Base-by-base conservation (phyloP, 1,140 invertebrate genomes). In the Caenorhabditis tropicalis region DNA sequence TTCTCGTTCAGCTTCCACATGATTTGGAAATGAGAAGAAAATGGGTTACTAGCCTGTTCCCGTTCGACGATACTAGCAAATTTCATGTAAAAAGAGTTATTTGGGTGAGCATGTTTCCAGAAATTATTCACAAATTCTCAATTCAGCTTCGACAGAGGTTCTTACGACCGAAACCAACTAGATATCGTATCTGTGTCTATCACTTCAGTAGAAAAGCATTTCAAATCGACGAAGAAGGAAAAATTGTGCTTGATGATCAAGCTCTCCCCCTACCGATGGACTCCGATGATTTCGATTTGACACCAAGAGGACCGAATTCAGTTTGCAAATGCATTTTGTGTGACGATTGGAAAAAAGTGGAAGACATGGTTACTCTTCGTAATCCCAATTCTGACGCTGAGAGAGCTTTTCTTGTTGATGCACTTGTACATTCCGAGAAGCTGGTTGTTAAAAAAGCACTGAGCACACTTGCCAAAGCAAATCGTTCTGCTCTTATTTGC, bases 131-230 rank as follows among this genome's bases (percentile, higher is more conserved):
- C 29, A 12, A 15, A 21, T 79, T 19, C 15, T 79, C 4, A 39
- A 60, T 60, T 24, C 39, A 82, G 81, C 60, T 82, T 4, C 46
- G 51, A 24, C 56, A 36, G 6, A 58, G 82, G 10, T 39, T 82
- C 16, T 12, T 60, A 1, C 82, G 82, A 15, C 21, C 82, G 7
- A 82, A 80, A 43, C 48, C 83, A 1, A 84, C 83, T 39, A 21
- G 70, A 19, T 79, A 81, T 43, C 65, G 83, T 21, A 58, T 84
- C 31, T 84, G 70, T 24, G 83, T 82, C 1, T 82, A 70, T 46
- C 82, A 82, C 24, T 82, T 82, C 60, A 29, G 9, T 9, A 27
- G 46, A 15, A 51, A 43, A 46, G 9, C 82, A 6, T 82, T 82
- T 27, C 29, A 19, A 16, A 53, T 70, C 7, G 43, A 82, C n/a